Conservation (phyloP, 1,140 invertebrate species). For the Cryptotermes secundus region DNA sequence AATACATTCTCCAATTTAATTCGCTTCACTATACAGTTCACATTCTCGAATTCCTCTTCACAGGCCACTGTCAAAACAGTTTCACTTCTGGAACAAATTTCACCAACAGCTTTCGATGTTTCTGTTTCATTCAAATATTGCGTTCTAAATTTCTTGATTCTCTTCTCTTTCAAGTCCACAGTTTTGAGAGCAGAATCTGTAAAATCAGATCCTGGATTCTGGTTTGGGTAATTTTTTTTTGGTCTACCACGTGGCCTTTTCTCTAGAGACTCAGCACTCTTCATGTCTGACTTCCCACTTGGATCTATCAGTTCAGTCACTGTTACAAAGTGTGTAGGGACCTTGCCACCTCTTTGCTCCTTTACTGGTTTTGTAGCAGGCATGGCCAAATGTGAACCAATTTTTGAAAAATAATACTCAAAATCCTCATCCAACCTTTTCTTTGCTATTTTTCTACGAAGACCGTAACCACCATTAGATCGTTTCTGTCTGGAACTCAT, state of each 20-base stretch:
- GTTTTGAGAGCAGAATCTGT: background rate
- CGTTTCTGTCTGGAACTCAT: constrained; percentile 35
- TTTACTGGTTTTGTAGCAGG: constrained; percentile 28
- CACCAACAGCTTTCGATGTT: constrained; percentile 17
- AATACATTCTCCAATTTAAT: constrained; percentile 28
- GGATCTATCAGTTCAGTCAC: constrained; percentile 2
- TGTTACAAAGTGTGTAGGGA: background rate
- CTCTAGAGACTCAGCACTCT: constrained; percentile 13
- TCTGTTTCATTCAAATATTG: constrained; percentile 19
- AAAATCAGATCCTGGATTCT: background rate
- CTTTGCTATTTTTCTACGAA: constrained; percentile 34
- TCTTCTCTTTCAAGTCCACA: constrained; percentile 23
- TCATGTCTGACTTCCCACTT: background rate
- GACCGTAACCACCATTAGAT: constrained; percentile 36
- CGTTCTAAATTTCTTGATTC: background rate
- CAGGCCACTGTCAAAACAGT: background rate
- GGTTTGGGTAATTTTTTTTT: constrained; percentile 20
- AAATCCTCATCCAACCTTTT: constrained; percentile 35
- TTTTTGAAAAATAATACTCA: constrained; percentile 36
- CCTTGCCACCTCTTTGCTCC: background rate
- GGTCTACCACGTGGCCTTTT: constrained; percentile 31
- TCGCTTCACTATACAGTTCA: constrained; percentile 23
- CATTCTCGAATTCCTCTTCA: constrained; percentile 30
- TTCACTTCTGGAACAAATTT: constrained; percentile 6
- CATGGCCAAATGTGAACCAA: constrained; percentile 18